Percentiles rank a stretch among this genome's conserved stretches.
These are phyloP conservation scores for Cyphomyrus discorhynchus DNA, from an alignment of 2,113 vertebrate species.

Conservation along the genomic window DNA sequence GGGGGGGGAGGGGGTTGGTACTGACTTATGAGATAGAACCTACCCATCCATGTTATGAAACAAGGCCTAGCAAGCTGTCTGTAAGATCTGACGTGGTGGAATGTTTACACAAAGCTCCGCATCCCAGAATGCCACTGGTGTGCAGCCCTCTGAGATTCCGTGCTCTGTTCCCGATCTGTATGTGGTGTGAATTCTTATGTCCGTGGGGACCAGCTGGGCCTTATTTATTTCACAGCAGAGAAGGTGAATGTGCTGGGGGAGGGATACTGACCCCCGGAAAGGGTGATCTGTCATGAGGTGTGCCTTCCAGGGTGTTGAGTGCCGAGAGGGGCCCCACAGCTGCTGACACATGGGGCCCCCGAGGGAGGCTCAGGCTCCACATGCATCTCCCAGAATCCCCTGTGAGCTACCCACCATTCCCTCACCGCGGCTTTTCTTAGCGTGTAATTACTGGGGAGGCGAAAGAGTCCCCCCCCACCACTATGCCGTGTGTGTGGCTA, in stretches of 20 bases:
- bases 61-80: not conserved
- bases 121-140: constrained; percentile 54
- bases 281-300: not conserved
- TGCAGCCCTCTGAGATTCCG: constrained; percentile 63
- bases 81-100: constrained; percentile 8
- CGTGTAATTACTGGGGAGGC: constrained; percentile 24
- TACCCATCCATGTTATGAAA: not conserved
- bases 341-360: not conserved
- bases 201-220: constrained; percentile 40
- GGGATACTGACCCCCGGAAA: too few relatives aligned
- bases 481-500: not conserved
- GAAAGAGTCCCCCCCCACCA: constrained; percentile 11
- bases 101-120: constrained; percentile 7
- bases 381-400: constrained; percentile 14
- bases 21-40: not conserved
- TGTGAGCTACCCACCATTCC: constrained; percentile 21
- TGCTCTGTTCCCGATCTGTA: constrained; percentile 60
- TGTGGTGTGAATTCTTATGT: constrained; percentile 45
- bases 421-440: constrained; percentile 17
- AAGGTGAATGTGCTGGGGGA: not conserved
- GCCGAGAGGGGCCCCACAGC: constrained; percentile 11
- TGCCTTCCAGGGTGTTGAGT: not conserved
- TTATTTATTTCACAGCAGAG: constrained; percentile 44
- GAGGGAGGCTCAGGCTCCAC: not conserved
- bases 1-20: not conserved